Evolutionary conservation across 1,140 invertebrate genomes (phyloP), one percentile per base, ranked within the genome.

Genomic region (Hylyphantes graminicola): DNA sequence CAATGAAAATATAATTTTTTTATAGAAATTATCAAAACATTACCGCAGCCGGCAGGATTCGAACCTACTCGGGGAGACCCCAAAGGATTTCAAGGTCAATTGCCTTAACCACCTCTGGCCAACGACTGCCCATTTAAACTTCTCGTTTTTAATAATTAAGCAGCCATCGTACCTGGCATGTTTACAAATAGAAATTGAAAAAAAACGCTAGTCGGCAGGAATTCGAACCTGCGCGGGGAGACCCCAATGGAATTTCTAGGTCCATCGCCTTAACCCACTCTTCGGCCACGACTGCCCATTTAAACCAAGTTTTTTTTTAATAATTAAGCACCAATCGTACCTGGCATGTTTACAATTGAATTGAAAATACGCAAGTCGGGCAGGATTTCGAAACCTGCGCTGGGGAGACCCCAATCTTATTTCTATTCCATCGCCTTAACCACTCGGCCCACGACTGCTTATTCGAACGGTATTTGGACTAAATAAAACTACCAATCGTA

Each of bases 281-380:
- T 84, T 86, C n/a, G n/a, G n/a, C n/a, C n/a, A n/a, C n/a, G n/a
- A n/a, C n/a, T n/a, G n/a, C n/a, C n/a, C n/a, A n/a, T n/a, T n/a
- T n/a, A n/a, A n/a, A n/a, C n/a, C n/a, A n/a, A n/a, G n/a, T n/a
- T n/a, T n/a, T n/a, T n/a, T n/a, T n/a, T n/a, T n/a, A n/a, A n/a
- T n/a, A n/a, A n/a, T n/a, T n/a, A n/a, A 65, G 77, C 85, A 93
- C 15, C 19, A n/a, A 8, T 8, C 13, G 13, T 8, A 6, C 19
- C 15, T n/a, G n/a, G 19, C 15, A n/a, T 63, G 7, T 63, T n/a
- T 63, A 19, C 13, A 63, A 63, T 7, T n/a, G 13, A 63, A 63
- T n/a, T n/a, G 7, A n/a, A n/a, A n/a, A n/a, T n/a, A 13, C 61
- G 61, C 15, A n/a, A 63, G 61, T n/a, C n/a, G n/a, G n/a, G 61